Percentiles rank a stretch among this genome's conserved stretches.
Conservation (phyloP, 2,888 invertebrate species). For the Embidobia sp. region DNA sequence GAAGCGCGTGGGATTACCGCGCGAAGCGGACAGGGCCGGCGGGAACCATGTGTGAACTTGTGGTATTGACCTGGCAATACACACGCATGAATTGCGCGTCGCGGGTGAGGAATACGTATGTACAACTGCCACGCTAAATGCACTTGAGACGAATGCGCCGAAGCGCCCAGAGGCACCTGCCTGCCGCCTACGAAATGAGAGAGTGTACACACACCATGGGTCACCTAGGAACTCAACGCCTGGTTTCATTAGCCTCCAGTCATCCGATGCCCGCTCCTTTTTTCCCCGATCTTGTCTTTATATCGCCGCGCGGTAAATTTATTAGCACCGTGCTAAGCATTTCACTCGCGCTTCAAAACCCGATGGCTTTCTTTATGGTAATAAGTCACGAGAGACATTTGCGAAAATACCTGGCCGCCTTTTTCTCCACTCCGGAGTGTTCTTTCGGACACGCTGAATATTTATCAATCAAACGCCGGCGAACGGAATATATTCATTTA, state of each 20-base stretch:
- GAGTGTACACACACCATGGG: constrained; percentile 49
- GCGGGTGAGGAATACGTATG: constrained; percentile 47
- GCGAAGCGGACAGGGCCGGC: no score
- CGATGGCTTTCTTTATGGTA: constrained; percentile 34
- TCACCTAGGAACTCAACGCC: constrained; percentile 55
- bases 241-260: constrained; percentile 53
- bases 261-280: constrained; percentile 36
- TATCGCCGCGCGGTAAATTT: constrained; percentile 44
- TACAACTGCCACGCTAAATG: constrained; percentile 44
- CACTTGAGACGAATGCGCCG: constrained; percentile 51
- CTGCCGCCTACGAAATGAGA: constrained; percentile 61
- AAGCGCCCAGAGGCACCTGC: constrained; percentile 62
- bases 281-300: constrained; percentile 38
- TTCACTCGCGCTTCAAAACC: constrained; percentile 31
- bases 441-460: constrained; percentile 24
- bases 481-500: constrained; percentile 19
- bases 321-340: constrained; percentile 44
- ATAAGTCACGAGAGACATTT: constrained; percentile 33
- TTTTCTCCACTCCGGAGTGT: constrained; percentile 12
- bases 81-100: constrained; percentile 32
- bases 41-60: constrained; percentile 42
- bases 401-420: constrained; percentile 14
- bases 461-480: constrained; percentile 15
- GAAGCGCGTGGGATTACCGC: no score
- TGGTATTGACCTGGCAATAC: constrained; percentile 58